These are phyloP conservation scores for Pseudomyrmex cubaensis DNA, from an alignment of 1,140 invertebrate genomes.

Conservation along the genomic window DNA sequence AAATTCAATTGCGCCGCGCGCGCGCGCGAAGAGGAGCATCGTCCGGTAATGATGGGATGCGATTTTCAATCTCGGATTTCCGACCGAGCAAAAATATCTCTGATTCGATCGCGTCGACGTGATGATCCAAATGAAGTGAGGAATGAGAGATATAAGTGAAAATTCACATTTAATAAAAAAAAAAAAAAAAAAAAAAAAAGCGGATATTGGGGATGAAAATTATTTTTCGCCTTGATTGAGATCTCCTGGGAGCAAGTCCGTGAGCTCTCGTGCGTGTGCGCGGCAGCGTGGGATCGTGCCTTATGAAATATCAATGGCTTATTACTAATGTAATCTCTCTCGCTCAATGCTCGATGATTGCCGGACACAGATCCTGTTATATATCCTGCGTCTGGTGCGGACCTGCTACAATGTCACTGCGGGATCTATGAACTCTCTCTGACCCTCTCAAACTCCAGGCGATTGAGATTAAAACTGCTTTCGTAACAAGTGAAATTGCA, in stretches of 20 bases:
- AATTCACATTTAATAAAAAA: neutral
- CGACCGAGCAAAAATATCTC: neutral
- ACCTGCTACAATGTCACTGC: conserved; percentile 17
- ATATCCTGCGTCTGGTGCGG: conserved; percentile 1
- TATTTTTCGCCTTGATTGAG: conserved; percentile 84
- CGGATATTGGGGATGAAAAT: conserved; percentile 74
- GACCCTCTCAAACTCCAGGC: neutral
- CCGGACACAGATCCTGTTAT: conserved; percentile 59
- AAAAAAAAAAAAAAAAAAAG: conserved; percentile 20
- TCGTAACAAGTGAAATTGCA: neutral
- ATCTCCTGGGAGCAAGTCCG: conserved; percentile 78
- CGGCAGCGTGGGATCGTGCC: conserved; percentile 71
- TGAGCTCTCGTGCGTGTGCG: conserved; percentile 66
- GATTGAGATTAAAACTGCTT: neutral
- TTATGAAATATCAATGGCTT: conserved; percentile 83
- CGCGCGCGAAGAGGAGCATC: neutral
- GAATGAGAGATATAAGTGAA: neutral
- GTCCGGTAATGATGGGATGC: conserved; percentile 16
- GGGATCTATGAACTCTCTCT: conserved; percentile 39
- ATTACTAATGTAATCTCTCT: conserved; percentile 83
- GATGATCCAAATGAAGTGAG: neutral
- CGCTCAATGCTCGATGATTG: conserved; percentile 82
- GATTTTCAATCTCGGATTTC: conserved; percentile 28
- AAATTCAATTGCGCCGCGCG: conserved; percentile 50
- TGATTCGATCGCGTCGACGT: too few relatives aligned